These are phyloP conservation scores for Callaeas wilsoni DNA, from an alignment of 2,113 vertebrate species.

Conservation along the genomic window DNA sequence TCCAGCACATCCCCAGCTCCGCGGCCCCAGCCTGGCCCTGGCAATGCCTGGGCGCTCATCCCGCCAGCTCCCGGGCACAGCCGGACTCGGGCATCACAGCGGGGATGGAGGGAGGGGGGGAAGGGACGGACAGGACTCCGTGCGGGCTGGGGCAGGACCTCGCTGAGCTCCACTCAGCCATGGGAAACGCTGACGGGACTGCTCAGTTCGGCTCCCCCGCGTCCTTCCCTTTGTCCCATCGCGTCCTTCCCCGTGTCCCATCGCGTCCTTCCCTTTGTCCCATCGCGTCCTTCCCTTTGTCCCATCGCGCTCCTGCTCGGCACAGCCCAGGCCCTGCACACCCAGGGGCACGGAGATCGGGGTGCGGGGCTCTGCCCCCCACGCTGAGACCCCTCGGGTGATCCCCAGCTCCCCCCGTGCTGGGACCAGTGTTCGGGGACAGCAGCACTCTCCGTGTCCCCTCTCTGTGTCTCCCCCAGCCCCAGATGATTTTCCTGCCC, in stretches of 20 bases:
- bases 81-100: fast-evolving
- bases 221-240: background rate
- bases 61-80: fast-evolving
- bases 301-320: background rate
- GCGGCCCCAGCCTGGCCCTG: background rate
- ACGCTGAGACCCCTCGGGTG: fast-evolving
- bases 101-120: background rate
- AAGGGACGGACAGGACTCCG: background rate
- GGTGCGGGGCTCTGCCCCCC: background rate
- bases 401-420: background rate
- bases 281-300: no score
- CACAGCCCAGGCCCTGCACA: background rate
- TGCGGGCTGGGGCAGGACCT: background rate
- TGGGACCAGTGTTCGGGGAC: fast-evolving
- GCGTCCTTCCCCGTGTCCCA: background rate
- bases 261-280: background rate
- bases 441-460: background rate
- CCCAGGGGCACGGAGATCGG: fast-evolving
- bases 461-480: slow-evolving; percentile 61
- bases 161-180: fast-evolving
- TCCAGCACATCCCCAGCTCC: background rate
- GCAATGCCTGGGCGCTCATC: background rate
- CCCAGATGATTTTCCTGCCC: slow-evolving; percentile 87
- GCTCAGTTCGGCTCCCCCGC: fast-evolving
- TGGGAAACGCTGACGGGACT: fast-evolving